Percentiles rank a stretch among this genome's conserved stretches.
These are phyloP conservation scores for Hyles lineata DNA, from an alignment of 2,888 invertebrate genomes.

Conservation along the genomic window DNA sequence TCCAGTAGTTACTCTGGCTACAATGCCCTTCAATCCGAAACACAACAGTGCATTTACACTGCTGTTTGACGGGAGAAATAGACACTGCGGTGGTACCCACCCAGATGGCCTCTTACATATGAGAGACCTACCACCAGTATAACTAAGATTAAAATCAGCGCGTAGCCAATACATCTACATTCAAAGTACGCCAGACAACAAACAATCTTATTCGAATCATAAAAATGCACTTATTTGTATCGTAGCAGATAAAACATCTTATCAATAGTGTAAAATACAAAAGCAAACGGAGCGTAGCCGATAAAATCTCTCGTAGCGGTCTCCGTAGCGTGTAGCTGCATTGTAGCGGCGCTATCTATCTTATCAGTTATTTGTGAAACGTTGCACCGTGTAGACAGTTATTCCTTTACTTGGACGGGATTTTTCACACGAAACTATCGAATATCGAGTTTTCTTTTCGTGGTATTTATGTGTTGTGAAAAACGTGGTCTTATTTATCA, in stretches of 20 bases:
- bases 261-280: slow-evolving; percentile 26
- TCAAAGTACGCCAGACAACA: neutral
- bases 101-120: too few relatives aligned
- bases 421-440: slow-evolving; percentile 1
- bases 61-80: too few relatives aligned
- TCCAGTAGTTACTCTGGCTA: too few relatives aligned
- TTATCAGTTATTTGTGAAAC: slow-evolving; percentile 17
- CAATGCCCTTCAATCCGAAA: too few relatives aligned
- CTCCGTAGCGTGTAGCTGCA: slow-evolving; percentile 22
- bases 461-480: neutral
- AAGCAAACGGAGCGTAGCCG: slow-evolving; percentile 22
- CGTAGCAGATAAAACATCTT: slow-evolving; percentile 4
- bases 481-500: neutral
- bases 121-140: too few relatives aligned
- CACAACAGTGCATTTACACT: too few relatives aligned
- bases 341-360: slow-evolving; percentile 20
- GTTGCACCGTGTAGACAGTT: slow-evolving; percentile 16
- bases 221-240: slow-evolving; percentile 11
- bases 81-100: too few relatives aligned
- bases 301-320: slow-evolving; percentile 25
- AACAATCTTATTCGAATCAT: neutral
- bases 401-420: slow-evolving; percentile 4
- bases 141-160: neutral
- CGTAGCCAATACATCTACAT: neutral
- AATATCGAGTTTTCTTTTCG: neutral